Base-by-base conservation (phyloP, 1,140 invertebrate species). In the Ips typographus region DNA sequence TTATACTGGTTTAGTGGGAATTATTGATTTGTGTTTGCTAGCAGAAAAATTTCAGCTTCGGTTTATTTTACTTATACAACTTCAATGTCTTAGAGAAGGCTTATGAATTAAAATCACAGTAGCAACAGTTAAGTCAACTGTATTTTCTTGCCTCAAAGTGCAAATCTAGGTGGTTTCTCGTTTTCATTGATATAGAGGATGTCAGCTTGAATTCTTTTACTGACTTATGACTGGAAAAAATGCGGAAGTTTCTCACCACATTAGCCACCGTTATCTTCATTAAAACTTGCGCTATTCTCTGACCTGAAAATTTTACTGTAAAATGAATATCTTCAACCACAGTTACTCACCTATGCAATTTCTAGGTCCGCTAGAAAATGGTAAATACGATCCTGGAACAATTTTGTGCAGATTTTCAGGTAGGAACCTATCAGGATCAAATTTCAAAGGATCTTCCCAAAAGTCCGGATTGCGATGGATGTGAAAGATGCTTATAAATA, bases 371-470 rank as follows among this genome's bases (percentile, higher is more conserved):
- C 85, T 86, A 44, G 86, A 87, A 74, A 90, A 91, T 2, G 89
- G 88, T 40, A 89, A 77, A 72, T 84, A 89, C 2, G 82, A 74
- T 70, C 78, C 86, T 3, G 76, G 82, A 77, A 83, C 84, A 39
- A 84, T 77, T 7, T 75, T 72, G 5, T 71, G 49, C 1, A 72
- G 56, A 42, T 85, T 83, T 68, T 89, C 87, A 0, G 83, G 81
- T 38, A 87, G 75, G 80, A 91, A 91, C 75, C 89, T 79, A 37
- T 90, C 88, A 0, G 90, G 90, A 80, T 90, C 82, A 74, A 89
- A 92, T 22, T 71, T 76, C 1, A 87, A 80, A 4, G 90, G 89
- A 71, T 91, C 81, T 47, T 55, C 53, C 60, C 59, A 70, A 57
- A 56, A 64, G 44, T 70, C 37, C 22, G 51, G 40, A 40, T 56